Conservation (phyloP, 2,797 vertebrate species). For the Sebastolobus altivelis region DNA sequence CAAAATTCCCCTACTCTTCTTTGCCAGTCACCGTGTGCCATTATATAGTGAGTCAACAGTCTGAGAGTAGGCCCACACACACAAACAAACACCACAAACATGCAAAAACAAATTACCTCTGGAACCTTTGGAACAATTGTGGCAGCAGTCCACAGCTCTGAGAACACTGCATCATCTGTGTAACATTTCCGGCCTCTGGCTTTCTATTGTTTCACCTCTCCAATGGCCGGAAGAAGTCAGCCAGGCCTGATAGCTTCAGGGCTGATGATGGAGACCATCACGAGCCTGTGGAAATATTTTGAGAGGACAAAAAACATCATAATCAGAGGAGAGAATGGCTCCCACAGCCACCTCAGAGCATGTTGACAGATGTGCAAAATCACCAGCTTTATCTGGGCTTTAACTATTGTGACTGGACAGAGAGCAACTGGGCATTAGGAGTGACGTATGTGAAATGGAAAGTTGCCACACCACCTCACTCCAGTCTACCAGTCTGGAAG, state of each 20-base stretch:
- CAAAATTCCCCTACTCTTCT: conserved; percentile 1
- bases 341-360: conserved; percentile 22
- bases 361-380: conserved; percentile 52
- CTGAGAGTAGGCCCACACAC: conserved; percentile 25
- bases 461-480: conserved; percentile 63
- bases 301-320: conserved; percentile 17
- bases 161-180: conserved; percentile 51
- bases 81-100: conserved; percentile 48
- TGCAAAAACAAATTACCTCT: conserved; percentile 39
- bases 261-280: conserved; percentile 48
- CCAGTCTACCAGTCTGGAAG: conserved; percentile 58
- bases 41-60: conserved; percentile 7
- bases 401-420: conserved; percentile 56
- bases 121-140: conserved; percentile 64
- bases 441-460: conserved; percentile 66
- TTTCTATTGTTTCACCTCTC: conserved; percentile 71
- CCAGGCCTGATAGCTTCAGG: conserved; percentile 45
- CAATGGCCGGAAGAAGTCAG: conserved; percentile 72
- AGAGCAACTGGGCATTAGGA: conserved; percentile 50
- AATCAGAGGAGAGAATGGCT: conserved; percentile 39
- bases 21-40: conserved; percentile 20
- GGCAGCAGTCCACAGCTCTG: conserved; percentile 42
- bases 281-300: conserved; percentile 44
- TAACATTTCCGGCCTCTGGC: conserved; percentile 55
- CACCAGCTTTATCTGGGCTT: conserved; percentile 36